These are phyloP conservation scores for Oreochromis spilurus DNA, from an alignment of 2,113 vertebrate genomes.

Conservation along the genomic window DNA sequence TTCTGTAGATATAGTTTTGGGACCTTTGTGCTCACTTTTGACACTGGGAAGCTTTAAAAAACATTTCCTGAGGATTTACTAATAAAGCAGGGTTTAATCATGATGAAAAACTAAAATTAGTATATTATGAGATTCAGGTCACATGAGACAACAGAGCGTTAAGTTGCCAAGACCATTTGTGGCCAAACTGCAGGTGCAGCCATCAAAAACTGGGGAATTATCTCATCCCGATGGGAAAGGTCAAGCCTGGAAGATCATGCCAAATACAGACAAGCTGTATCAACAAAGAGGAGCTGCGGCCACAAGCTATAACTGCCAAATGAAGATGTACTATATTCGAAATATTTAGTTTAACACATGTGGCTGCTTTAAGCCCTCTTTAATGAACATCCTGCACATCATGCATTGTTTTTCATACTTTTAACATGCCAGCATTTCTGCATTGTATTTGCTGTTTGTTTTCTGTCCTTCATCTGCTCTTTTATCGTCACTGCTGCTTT, in stretches of 20 bases:
- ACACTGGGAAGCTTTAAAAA: neutral
- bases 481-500: neutral
- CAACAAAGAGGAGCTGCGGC: neutral
- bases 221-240: neutral
- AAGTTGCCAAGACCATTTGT: neutral
- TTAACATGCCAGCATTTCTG: neutral
- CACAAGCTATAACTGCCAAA: neutral
- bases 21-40: neutral
- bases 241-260: neutral
- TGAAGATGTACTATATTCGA: neutral
- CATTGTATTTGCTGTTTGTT: neutral
- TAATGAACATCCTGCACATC: neutral
- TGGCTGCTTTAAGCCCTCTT: neutral
- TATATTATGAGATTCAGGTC: neutral
- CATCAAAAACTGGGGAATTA: slow-evolving; percentile 8
- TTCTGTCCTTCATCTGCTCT: neutral
- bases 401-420: neutral
- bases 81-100: neutral
- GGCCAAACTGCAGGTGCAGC: neutral
- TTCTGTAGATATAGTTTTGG: neutral
- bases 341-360: neutral
- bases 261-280: neutral
- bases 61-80: neutral
- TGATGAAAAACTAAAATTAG: neutral
- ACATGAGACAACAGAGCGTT: neutral